Percentiles rank a stretch among this genome's conserved stretches.
phyloP scores from a whole-genome alignment of 2,888 invertebrate species.

The Schizotus pectinicornis region DNA sequence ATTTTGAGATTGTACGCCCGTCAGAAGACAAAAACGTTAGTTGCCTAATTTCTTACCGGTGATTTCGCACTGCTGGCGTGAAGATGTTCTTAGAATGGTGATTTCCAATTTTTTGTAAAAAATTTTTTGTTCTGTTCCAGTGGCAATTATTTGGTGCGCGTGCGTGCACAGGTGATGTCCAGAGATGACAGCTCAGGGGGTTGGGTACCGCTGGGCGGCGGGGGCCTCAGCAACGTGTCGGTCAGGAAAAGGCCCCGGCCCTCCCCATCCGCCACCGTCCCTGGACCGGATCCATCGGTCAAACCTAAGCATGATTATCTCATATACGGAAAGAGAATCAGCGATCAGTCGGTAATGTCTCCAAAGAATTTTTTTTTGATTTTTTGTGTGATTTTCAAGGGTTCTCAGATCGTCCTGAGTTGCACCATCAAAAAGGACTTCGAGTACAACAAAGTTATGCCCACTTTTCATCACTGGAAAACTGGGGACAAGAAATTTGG shows the following conservation, averaged over 20 bases:
- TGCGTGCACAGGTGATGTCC: slow-evolving; percentile 98
- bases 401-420: slow-evolving; percentile 83
- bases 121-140: slow-evolving; percentile 65
- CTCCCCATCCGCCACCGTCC: slow-evolving; percentile 42
- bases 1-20: too few relatives aligned
- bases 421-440: slow-evolving; percentile 96
- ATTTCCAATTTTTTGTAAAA: too few relatives aligned
- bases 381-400: slow-evolving; percentile 13
- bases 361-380: not conserved
- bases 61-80: too few relatives aligned
- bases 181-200: slow-evolving; percentile 97
- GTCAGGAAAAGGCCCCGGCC: slow-evolving; percentile 77
- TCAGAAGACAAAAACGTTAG: too few relatives aligned
- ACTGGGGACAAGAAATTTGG: slow-evolving; percentile 95
- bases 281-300: slow-evolving; percentile 54
- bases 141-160: slow-evolving; percentile 91
- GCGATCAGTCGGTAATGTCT: slow-evolving; percentile 81
- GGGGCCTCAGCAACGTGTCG: slow-evolving; percentile 92
- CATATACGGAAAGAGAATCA: slow-evolving; percentile 90
- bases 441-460: slow-evolving; percentile 97
- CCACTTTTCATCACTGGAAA: slow-evolving; percentile 98
- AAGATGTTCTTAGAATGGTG: too few relatives aligned
- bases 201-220: slow-evolving; percentile 93
- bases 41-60: too few relatives aligned
- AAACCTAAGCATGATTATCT: slow-evolving; percentile 85